Percentiles rank a stretch among this genome's conserved stretches.
These are phyloP conservation scores for Plemyria rubiginata DNA, from an alignment of 2,888 invertebrate species.

Conservation along the genomic window DNA sequence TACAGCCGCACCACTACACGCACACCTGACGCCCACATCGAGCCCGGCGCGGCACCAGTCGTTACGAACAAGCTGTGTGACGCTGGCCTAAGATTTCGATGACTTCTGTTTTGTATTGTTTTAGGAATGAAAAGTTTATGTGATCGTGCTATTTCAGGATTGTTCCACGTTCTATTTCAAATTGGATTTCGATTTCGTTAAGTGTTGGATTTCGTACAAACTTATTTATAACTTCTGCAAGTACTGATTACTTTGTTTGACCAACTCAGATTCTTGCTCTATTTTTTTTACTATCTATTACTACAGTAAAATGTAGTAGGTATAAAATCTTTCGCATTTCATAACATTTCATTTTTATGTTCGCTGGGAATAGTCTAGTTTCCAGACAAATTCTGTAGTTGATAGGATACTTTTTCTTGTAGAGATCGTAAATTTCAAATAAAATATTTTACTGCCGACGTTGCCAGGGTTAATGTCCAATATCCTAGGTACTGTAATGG, in stretches of 20 bases:
- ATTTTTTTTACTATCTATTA: neutral
- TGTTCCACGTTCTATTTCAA: neutral
- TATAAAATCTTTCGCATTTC: neutral
- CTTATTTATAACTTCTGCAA: neutral
- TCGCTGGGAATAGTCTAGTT: slow-evolving; percentile 28
- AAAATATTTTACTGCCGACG: slow-evolving; percentile 63
- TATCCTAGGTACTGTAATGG: slow-evolving; percentile 59
- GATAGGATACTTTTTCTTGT: slow-evolving; percentile 44
- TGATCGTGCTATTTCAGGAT: slow-evolving; percentile 23
- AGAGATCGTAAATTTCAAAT: slow-evolving; percentile 65
- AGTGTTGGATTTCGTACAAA: slow-evolving; percentile 3
- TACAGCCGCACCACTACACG: slow-evolving; percentile 54
- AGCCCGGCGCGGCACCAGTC: slow-evolving; percentile 35
- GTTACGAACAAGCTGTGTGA: slow-evolving; percentile 36
- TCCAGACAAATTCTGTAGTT: slow-evolving; percentile 26
- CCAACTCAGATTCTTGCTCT: neutral
- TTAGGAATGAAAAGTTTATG: slow-evolving; percentile 32
- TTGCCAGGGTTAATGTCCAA: slow-evolving; percentile 57
- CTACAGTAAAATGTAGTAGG: neutral
- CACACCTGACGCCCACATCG: slow-evolving; percentile 39
- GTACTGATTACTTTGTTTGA: neutral
- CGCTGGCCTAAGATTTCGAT: slow-evolving; percentile 42
- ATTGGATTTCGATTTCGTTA: slow-evolving; percentile 3
- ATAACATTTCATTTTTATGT: slow-evolving; percentile 24
- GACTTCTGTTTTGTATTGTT: slow-evolving; percentile 32